Base-by-base conservation (phyloP, 2,797 vertebrate genomes). In the Sebastiscus albofasciatus region DNA sequence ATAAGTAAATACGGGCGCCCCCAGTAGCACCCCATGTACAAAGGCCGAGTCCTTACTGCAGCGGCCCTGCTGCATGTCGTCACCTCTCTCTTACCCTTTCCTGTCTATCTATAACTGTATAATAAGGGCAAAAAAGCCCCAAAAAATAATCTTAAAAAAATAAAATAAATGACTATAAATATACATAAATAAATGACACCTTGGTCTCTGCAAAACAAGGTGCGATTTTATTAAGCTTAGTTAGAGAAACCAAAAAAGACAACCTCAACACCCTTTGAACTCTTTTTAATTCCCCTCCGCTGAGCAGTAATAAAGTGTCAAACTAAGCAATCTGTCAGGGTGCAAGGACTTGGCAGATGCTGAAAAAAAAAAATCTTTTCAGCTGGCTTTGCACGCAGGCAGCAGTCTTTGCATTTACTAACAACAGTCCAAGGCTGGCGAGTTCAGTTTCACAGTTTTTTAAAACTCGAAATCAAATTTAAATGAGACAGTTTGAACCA, bases 281-380 rank as follows among this genome's bases (percentile, higher is more conserved):
- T 85, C 59, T 70, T 83, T 77, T 75, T 80, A 69, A 88, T 87
- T 83, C 60, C 79, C 65, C 66, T 82, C 56, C 0, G 14, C 55
- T 60, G 72, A 87, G 76, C 81, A 77, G 72, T 87, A 87, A 89
- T 88, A 87, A 77, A 76, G 74, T 92, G 87, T 88, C 86, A 87
- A 82, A 90, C 80, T 79, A 81, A 88, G 86, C 89, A 91, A 88
- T 87, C 86, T 91, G 86, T 91, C 85, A 85, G 77, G 59, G 64
- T 81, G 59, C 84, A 87, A 80, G 67, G 75, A 85, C 67, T 84
- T 89, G 86, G 82, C 85, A 88, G 80, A 76, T 82, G 68, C 65
- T 67, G 58, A 84, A 77, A 61, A 67, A 84, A 79, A 61, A 67
- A 80, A 75, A 67, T 69, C 18, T 71, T 72, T 77, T 83, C 39